Base-by-base conservation (phyloP, 1,140 invertebrate species). In the Drosophila guanche region DNA sequence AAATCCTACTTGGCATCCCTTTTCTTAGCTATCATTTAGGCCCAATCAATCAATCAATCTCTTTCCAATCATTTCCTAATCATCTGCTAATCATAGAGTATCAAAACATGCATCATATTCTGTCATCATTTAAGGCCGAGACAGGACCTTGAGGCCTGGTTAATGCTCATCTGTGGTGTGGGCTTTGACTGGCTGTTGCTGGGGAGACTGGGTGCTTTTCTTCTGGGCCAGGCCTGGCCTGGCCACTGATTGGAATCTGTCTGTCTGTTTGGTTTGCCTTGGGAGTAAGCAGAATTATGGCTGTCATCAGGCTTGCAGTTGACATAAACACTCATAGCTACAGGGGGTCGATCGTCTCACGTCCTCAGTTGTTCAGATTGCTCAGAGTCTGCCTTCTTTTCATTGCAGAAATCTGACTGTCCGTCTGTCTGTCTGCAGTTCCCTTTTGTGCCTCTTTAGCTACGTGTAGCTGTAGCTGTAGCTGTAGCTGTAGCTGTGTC, bases 251-350 rank as follows among this genome's bases (percentile, higher is more conserved):
- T 66, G 51, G 58, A 42, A 55, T 54, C 69, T 69, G 69, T 74
- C 33, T 37, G 51, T 41, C 22, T 43, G 46, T 14, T 27, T 23
- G 22, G 42, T 10, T 33, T 53, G 37, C 5, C 10, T 41, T 16
- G 72, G 46, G 42, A 41, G 76, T 42, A 56, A 61, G 61, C 71
- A 85, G 80, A 84, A 85, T 84, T 84, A 81, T 81, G 75, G 70
- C 83, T 88, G 83, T 86, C 78, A 88, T 86, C 83, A 81, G 77
- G 57, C 65, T 67, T 78, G 78, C 74, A 83, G 78, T 88, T 86
- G 81, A 86, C 81, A 88, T 88, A 86, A 86, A 83, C 83, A 86
- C 66, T 88, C 78, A 86, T 72, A 73, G 68, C 83, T 69, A 40
- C 75, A 88, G 83, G 83, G 83, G 78, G 83, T 88, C 78, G 81